Conservation (phyloP, 2,888 invertebrate genomes). For the Drosophila buzzatii region DNA sequence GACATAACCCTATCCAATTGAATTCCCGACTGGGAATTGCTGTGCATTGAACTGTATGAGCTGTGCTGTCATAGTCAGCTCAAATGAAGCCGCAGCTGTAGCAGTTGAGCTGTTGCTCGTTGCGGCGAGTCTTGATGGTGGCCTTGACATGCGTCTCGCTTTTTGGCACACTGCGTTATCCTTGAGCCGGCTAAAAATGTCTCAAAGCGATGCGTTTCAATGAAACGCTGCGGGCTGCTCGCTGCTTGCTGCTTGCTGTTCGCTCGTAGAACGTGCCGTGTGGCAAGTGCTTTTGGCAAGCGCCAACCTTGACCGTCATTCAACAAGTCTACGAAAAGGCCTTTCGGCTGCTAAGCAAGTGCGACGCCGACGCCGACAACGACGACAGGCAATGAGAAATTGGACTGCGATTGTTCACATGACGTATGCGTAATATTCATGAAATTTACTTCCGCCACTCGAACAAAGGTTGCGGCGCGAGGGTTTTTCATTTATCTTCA, state of each 20-base stretch:
- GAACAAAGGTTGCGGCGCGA: conserved; percentile 39
- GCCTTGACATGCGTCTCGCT: conserved; percentile 56
- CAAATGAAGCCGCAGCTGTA: conserved; percentile 39
- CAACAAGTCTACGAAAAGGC: conserved; percentile 50
- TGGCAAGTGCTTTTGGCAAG: conserved; percentile 57
- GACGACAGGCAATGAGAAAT: conserved; percentile 51
- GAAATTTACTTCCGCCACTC: conserved; percentile 67
- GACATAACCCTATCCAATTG: conserved; percentile 46
- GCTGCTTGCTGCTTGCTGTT: conserved; percentile 22
- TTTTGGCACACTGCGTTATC: conserved; percentile 75
- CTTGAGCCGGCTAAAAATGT: conserved; percentile 76
- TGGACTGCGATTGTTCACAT: conserved; percentile 31
- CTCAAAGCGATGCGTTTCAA: conserved; percentile 60
- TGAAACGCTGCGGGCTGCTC: conserved; percentile 42
- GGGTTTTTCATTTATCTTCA: conserved; percentile 62
- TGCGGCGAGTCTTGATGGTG: conserved; percentile 54
- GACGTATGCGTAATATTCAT: conserved; percentile 63
- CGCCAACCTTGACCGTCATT: conserved; percentile 73
- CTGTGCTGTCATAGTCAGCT: conserved; percentile 14
- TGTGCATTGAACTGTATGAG: conserved; percentile 59
- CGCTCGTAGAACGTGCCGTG: conserved; percentile 72
- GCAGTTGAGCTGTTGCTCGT: too few relatives aligned
- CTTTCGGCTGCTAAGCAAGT: conserved; percentile 32
- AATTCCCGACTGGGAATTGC: conserved; percentile 20
- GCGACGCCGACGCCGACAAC: conserved; percentile 9